Evolutionary conservation across 2,888 invertebrate genomes (phyloP), one percentile per base, ranked within the genome.

Genomic region (Elmis aenea): DNA sequence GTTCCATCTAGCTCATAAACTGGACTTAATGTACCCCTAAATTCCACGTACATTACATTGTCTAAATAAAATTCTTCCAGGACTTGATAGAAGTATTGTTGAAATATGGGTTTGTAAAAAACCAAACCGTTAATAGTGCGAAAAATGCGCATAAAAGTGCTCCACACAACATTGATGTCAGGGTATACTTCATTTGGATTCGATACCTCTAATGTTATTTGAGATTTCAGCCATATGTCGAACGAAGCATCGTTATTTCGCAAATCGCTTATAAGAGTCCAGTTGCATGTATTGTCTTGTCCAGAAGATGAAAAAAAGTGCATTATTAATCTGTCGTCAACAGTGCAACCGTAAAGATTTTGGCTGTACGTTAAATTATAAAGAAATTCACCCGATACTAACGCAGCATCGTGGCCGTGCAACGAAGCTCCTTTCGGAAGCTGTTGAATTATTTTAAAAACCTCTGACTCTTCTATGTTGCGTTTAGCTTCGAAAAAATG

Each of bases 361-460:
- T 74, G 71, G 37, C 70, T 69, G 44, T 76, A 79, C 0, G 83
- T 83, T 14, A 83, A 50, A 20, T 76, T 56, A 28, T 79, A 55
- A 0, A 83, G 48, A 44, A 72, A 81, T 33, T 79, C 75, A 0
- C 73, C 67, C 3, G 77, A 78, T 8, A 75, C 68, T 1, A 84
- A 58, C 0, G 77, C 78, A 33, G 76, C 76, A 46, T 81, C 80
- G 55, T 85, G 85, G 0, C 76, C 68, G 59, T 85, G 85, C 13
- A 85, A 60, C 0, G 76, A 74, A 0, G 75, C 83, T 2, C 84
- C 88, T 64, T 88, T 88, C 0, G 88, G 87, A 73, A 88, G 75
- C 16, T 66, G 64, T 40, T 73, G 68, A 6, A 88, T 74, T 4
- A 85, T 70, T 46, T 74, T 63, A 54, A 78, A 86, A 0, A 86